These are phyloP conservation scores for Dasyornis broadbenti DNA, from an alignment of 2,113 vertebrate genomes.

Conservation along the genomic window DNA sequence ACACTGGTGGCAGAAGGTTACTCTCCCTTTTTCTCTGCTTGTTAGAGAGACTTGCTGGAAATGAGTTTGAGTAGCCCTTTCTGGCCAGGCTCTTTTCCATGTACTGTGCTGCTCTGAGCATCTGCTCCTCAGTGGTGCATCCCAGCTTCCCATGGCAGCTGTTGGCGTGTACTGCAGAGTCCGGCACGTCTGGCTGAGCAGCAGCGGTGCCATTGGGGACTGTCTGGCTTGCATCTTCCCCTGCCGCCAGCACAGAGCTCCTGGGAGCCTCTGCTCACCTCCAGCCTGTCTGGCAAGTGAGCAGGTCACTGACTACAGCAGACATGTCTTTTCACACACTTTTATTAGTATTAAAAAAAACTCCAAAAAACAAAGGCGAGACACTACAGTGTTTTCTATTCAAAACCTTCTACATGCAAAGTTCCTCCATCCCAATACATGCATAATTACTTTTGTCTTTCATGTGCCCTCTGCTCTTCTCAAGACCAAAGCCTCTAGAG, in stretches of 20 bases:
- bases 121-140: background rate
- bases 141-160: background rate
- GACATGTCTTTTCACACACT: fast-evolving
- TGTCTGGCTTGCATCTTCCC: background rate
- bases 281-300: background rate
- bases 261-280: background rate
- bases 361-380: background rate
- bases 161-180: fast-evolving
- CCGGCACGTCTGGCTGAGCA: fast-evolving
- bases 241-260: fast-evolving
- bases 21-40: background rate
- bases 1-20: background rate
- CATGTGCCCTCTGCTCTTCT: background rate
- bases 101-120: background rate
- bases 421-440: background rate
- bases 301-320: background rate
- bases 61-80: background rate
- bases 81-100: background rate
- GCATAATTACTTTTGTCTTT: background rate
- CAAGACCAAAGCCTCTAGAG: background rate
- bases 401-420: background rate
- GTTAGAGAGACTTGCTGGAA: background rate
- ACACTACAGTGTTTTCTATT: background rate
- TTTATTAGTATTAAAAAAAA: background rate
- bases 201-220: fast-evolving